Conservation (phyloP, 1,140 invertebrate species). For the Bombus consobrinus region DNA sequence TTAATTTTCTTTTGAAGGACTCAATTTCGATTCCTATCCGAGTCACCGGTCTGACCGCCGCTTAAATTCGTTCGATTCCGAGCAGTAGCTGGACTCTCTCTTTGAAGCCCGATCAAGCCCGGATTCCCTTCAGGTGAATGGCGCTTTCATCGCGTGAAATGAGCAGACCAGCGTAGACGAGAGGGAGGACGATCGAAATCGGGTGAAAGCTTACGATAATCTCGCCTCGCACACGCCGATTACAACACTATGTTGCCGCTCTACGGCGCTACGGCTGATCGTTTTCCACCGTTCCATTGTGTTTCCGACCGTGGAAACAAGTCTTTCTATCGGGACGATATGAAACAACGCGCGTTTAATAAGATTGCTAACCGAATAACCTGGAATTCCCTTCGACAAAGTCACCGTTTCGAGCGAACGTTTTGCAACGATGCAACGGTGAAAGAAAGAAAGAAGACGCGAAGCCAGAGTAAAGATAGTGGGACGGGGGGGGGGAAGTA, state of each 20-base stretch:
- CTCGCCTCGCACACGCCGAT: constrained; percentile 43
- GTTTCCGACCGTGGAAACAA: background rate
- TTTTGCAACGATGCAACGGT: background rate
- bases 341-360: constrained; percentile 11
- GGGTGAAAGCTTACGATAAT: constrained; percentile 53
- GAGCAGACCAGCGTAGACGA: constrained; percentile 32
- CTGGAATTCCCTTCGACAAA: background rate
- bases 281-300: background rate
- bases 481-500: background rate
- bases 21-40: constrained; percentile 39
- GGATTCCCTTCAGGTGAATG: constrained; percentile 49
- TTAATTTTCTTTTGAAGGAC: constrained; percentile 44
- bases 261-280: background rate
- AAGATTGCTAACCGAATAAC: constrained; percentile 1
- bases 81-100: background rate
- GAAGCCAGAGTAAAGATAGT: background rate
- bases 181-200: constrained; percentile 20
- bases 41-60: constrained; percentile 25
- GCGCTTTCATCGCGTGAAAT: constrained; percentile 48
- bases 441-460: background rate
- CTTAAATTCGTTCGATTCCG: constrained; percentile 49
- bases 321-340: background rate
- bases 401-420: background rate
- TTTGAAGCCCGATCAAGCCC: constrained; percentile 52
- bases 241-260: constrained; percentile 39